Evolutionary conservation across 2,797 vertebrate species (phyloP).

Genomic region (Galago senegalensis): DNA sequence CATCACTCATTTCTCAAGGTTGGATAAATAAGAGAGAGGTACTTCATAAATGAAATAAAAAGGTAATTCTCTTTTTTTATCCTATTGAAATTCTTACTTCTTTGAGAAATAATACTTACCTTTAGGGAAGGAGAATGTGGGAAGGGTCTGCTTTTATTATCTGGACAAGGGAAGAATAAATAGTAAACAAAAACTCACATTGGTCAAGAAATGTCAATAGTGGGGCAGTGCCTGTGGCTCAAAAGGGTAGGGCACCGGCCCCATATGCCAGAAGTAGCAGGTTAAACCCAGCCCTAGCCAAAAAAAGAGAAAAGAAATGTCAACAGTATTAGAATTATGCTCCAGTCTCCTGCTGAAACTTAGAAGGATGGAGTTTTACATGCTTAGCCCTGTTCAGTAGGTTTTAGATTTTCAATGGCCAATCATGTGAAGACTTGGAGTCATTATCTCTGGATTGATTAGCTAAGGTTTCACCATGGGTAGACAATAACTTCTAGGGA

Average conservation of each 20-base stretch:
- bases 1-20: neutral
- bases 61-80: neutral
- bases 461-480: neutral
- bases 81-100: neutral
- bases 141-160: neutral
- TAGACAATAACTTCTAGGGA: neutral
- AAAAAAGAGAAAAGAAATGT: neutral
- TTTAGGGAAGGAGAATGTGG: neutral
- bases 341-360: neutral
- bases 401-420: neutral
- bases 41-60: neutral
- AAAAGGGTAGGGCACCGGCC: too few relatives aligned
- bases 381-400: neutral
- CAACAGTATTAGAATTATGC: neutral
- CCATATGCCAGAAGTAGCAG: too few relatives aligned
- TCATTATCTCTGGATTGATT: neutral
- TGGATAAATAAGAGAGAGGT: neutral
- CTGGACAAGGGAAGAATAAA: neutral
- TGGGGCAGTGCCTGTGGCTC: too few relatives aligned
- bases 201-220: neutral
- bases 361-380: neutral
- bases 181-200: neutral
- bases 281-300: too few relatives aligned
- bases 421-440: neutral
- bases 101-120: conserved; percentile 21